Conservation (phyloP, 30 jellyfish, hydroid and myxozoan species). For the Hydra vulgaris region DNA sequence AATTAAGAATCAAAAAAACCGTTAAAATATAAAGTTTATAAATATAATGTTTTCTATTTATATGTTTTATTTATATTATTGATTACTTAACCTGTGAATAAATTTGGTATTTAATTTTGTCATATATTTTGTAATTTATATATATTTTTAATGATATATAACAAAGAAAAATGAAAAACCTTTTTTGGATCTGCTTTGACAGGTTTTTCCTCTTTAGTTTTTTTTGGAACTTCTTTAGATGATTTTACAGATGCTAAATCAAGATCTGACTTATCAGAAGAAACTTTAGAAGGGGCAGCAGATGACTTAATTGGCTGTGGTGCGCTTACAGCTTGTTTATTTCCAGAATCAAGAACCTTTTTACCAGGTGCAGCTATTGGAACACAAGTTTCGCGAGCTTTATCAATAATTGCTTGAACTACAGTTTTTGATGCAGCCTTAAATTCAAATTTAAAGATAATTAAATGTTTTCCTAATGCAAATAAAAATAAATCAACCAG, state of each 20-base stretch:
- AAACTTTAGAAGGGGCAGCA: slow-evolving; percentile 26
- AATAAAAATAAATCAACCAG: background rate
- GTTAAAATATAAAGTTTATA: no score
- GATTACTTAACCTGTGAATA: no score
- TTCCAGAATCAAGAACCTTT: slow-evolving; percentile 21
- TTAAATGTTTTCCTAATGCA: background rate
- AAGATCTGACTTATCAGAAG: slow-evolving; percentile 9
- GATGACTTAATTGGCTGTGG: slow-evolving; percentile 30
- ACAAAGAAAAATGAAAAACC: background rate
- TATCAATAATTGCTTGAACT: slow-evolving; percentile 50
- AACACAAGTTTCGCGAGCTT: slow-evolving; percentile 75
- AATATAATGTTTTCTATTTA: no score
- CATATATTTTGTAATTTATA: no score
- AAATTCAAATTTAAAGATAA: background rate
- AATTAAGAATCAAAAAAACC: no score
- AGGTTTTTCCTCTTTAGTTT: slow-evolving; percentile 5
- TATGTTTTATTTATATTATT: no score
- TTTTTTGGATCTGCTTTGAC: slow-evolving; percentile 19
- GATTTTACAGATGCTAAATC: background rate
- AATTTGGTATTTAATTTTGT: no score
- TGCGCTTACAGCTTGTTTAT: slow-evolving; percentile 16
- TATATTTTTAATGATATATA: no score
- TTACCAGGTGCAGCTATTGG: slow-evolving; percentile 64
- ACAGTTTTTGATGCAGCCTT: slow-evolving; percentile 69
- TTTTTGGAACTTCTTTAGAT: slow-evolving; percentile 10